These are phyloP conservation scores for Pocillopora grandis DNA, from an alignment of 92 coral and sea anemone species.

Conservation along the genomic window DNA sequence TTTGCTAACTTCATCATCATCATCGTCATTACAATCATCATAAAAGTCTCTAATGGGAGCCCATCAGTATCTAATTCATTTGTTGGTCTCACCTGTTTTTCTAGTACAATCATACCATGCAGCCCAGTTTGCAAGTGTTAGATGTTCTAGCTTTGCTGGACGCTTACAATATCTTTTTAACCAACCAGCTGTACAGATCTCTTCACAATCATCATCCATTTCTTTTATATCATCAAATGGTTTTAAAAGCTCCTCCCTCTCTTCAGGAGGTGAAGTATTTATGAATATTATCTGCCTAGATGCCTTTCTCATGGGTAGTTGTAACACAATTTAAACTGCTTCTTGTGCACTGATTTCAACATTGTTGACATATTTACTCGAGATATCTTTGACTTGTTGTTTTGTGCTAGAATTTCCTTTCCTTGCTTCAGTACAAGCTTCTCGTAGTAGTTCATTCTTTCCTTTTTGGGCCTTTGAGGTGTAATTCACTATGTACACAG, in stretches of 20 bases:
- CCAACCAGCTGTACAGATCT: constrained; percentile 25
- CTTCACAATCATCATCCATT: constrained; percentile 43
- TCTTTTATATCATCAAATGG: constrained; percentile 35
- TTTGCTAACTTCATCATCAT: too few species aligned
- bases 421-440: background rate
- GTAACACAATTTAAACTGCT: too few species aligned
- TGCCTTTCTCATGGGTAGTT: too few species aligned
- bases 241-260: constrained; percentile 36
- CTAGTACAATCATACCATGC: constrained; percentile 51
- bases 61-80: background rate
- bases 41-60: background rate
- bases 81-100: constrained; percentile 14
- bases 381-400: too few species aligned
- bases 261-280: constrained; percentile 9
- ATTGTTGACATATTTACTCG: too few species aligned
- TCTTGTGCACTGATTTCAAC: too few species aligned
- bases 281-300: background rate
- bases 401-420: too few species aligned
- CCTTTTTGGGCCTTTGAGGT: constrained; percentile 1
- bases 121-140: constrained; percentile 64
- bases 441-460: background rate
- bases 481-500: background rate
- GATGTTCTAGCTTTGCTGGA: constrained; percentile 23
- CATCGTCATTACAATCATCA: background rate
- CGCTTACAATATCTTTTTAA: constrained; percentile 43